Evolutionary conservation across 2,113 vertebrate species (phyloP), one percentile per base, ranked within the genome.

Genomic region (Oenanthe melanoleuca): DNA sequence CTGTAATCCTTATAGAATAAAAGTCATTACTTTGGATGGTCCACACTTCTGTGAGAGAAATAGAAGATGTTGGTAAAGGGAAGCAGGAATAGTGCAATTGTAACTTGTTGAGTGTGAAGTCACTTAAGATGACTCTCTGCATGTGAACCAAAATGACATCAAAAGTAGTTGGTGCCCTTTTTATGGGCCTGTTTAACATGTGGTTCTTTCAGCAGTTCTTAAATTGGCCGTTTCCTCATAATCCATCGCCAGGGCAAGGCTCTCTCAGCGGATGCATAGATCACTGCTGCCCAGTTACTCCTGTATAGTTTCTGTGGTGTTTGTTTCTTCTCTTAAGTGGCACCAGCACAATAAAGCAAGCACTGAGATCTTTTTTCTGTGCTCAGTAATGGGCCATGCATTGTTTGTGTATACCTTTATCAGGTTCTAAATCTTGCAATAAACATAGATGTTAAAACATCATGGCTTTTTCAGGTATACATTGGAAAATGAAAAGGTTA

Each of bases 401-500:
- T 77, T 71, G 49, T 92, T 94, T 25, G 6, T 79, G 13, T 40
- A 24, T 89, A 72, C 71, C 37, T 34, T 82, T 89, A 90, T 37
- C 55, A 88, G 87, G 67, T 82, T 86, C 56, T 80, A 49, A 86
- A n/a, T 93, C 47, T 88, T 92, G 93, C 93, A 96, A 96, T 94
- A 96, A 96, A 83, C 18, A 40, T 0, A 42, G 52, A 44, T 85
- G 14, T 89, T 85, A 64, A 88, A 86, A 70, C 38, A 64, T 31
- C 34, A 6, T 29, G 66, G 11, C 24, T 66, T 92, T 91, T 94
- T 95, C 84, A 91, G 74, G 71, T 91, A 80, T 65, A 44, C 71
- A 44, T 6, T 86, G 59, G 34, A 89, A 92, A 87, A 44, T 64
- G 19, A 56, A 63, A 85, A 79, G 28, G 33, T n/a, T 45, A 1